Evolutionary conservation across 2,797 vertebrate genomes (phyloP), one percentile per base, ranked within the genome.

Genomic region (Xenops minutus): DNA sequence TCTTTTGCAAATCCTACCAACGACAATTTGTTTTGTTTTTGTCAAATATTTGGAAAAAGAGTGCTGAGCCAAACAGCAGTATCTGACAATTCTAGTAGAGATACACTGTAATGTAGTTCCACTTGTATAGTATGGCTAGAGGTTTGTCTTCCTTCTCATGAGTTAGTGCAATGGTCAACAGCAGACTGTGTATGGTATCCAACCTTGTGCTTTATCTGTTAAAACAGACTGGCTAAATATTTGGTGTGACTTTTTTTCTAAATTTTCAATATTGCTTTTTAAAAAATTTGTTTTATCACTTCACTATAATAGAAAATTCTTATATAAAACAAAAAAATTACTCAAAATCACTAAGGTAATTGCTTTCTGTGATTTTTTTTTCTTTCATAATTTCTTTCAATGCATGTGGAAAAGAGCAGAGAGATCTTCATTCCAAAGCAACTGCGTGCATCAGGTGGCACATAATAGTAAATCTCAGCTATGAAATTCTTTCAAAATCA

Each of bases 401-500:
- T 63, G 11, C 11, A 61, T 51, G 8, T 27, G 36, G 39, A 62
- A 92, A 92, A 88, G n/a, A 90, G 22, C 14, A 41, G 8, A 75
- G n/a, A 12, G 32, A 24, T 51, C 41, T 76, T 39, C 63, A 41
- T 29, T 92, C 69, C 68, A 82, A 72, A 93, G 61, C 26, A 74
- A 44, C 44, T 62, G 6, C 1, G 0, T 64, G 20, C 43, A 44
- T 85, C 71, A 75, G 9, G 49, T 89, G 89, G 48, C 41, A 79
- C 41, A 64, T 6, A 24, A 66, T 59, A 75, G 32, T 59, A 85
- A 88, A 78, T 63, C 22, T 88, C 78, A 79, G 6, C 26, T 95
- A 64, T 95, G 85, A 78, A 89, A 90, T 89, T 55, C 13, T 71
- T 69, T 77, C 87, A 94, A 77, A 68, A 72, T 93, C 37, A 49